Conservation (phyloP, 2,888 invertebrate species). For the Hydrotaea cyrtoneurina region DNA sequence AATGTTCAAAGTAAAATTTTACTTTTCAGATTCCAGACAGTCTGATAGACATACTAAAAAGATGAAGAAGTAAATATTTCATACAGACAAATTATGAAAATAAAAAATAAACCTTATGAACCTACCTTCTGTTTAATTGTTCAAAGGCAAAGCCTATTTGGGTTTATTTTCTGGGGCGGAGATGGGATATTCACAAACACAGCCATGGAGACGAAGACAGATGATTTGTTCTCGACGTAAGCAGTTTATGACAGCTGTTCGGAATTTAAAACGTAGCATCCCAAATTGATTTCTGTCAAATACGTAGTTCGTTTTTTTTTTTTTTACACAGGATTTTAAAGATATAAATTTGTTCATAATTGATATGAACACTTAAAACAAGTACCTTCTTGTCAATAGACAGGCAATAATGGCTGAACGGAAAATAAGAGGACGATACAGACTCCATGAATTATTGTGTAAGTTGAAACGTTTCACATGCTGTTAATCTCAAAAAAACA, state of each 20-base stretch:
- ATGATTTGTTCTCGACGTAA: too few relatives aligned
- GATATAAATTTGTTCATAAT: slow-evolving; percentile 4
- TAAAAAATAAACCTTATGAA: neutral
- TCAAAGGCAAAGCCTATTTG: neutral
- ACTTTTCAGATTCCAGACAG: neutral
- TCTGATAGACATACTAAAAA: neutral
- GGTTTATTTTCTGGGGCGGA: too few relatives aligned
- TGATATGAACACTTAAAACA: neutral
- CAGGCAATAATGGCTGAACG: slow-evolving; percentile 76
- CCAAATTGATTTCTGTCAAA: too few relatives aligned
- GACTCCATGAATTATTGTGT: too few relatives aligned
- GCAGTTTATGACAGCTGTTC: neutral
- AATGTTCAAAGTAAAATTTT: neutral
- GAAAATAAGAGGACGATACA: slow-evolving; percentile 56
- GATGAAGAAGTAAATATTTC: neutral
- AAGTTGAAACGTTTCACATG: too few relatives aligned
- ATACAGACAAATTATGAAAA: neutral
- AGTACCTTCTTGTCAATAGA: slow-evolving; percentile 59
- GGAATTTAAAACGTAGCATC: too few relatives aligned
- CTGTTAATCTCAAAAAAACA: too few relatives aligned
- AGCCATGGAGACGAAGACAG: too few relatives aligned
- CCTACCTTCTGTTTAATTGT: neutral
- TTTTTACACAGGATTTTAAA: too few relatives aligned
- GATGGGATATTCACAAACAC: too few relatives aligned
- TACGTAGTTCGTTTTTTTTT: too few relatives aligned